Conservation (phyloP, 2,113 vertebrate genomes). For the Tursiops truncatus region DNA sequence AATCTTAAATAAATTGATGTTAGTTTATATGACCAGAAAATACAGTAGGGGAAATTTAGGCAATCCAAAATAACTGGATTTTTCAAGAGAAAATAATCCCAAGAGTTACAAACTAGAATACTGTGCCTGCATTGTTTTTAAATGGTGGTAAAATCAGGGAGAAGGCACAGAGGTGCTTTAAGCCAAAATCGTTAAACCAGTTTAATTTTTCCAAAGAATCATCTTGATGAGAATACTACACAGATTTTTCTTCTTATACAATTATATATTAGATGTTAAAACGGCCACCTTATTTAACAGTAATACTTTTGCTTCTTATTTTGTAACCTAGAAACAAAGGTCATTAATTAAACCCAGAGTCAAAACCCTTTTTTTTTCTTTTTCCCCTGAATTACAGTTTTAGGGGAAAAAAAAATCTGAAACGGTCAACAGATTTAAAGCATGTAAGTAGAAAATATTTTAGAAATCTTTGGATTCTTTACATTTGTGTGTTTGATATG, state of each 20-base stretch:
- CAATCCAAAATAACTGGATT: background rate
- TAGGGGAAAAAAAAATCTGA: background rate
- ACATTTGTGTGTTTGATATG: background rate
- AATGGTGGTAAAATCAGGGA: background rate
- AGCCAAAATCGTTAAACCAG: background rate
- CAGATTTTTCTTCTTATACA: too few relatives aligned
- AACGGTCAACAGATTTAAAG: background rate
- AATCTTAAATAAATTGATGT: background rate
- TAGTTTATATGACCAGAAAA: background rate
- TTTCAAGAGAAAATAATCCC: background rate
- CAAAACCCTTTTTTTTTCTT: too few relatives aligned
- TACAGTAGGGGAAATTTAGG: background rate
- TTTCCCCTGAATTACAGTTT: too few relatives aligned
- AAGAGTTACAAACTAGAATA: background rate
- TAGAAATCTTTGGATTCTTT: background rate
- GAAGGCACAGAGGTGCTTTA: background rate
- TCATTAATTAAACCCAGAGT: too few relatives aligned
- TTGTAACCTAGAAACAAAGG: too few relatives aligned
- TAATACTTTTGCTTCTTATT: too few relatives aligned
- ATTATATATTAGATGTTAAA: too few relatives aligned
- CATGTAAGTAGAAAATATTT: background rate
- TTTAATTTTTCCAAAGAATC: background rate
- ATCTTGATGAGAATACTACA: background rate
- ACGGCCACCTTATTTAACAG: too few relatives aligned
- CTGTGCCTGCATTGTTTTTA: background rate